Conservation (phyloP, 53 echinoderm and acorn worm genomes). For the Patiria pectinifera region DNA sequence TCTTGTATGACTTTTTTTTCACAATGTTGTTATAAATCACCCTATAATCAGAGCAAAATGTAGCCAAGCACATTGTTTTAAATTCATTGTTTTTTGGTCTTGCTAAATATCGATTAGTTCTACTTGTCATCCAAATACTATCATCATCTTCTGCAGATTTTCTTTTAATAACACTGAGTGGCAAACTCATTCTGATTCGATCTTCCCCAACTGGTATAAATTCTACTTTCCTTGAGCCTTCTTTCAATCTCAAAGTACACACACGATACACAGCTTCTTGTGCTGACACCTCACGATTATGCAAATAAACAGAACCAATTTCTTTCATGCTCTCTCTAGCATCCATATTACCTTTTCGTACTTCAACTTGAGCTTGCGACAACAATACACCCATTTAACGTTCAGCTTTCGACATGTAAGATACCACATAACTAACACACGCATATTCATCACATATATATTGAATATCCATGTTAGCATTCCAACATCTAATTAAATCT, state of each 20-base stretch:
- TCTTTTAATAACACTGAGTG: conserved; percentile 65
- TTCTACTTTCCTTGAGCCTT: conserved; percentile 68
- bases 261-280: conserved; percentile 67
- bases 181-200: conserved; percentile 73
- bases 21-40: too few relatives aligned
- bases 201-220: conserved; percentile 77
- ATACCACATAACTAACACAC: conserved; percentile 73
- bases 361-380: conserved; percentile 67
- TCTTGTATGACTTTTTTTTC: too few relatives aligned
- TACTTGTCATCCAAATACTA: conserved; percentile 60
- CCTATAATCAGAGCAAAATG: too few relatives aligned
- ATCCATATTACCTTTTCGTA: conserved; percentile 69
- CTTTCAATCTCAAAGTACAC: conserved; percentile 67
- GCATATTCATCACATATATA: conserved; percentile 66
- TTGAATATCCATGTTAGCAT: conserved; percentile 80
- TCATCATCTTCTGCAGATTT: conserved; percentile 58
- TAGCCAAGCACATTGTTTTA: conserved; percentile 66
- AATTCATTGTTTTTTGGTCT: conserved; percentile 49
- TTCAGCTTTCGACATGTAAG: conserved; percentile 80
- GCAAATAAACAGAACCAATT: conserved; percentile 67
- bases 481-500: conserved; percentile 62
- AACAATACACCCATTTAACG: conserved; percentile 79
- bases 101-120: conserved; percentile 62
- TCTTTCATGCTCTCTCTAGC: conserved; percentile 60
- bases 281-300: conserved; percentile 48